These are phyloP conservation scores for Papilio machaon DNA, from an alignment of 1,140 invertebrate species.

Conservation along the genomic window DNA sequence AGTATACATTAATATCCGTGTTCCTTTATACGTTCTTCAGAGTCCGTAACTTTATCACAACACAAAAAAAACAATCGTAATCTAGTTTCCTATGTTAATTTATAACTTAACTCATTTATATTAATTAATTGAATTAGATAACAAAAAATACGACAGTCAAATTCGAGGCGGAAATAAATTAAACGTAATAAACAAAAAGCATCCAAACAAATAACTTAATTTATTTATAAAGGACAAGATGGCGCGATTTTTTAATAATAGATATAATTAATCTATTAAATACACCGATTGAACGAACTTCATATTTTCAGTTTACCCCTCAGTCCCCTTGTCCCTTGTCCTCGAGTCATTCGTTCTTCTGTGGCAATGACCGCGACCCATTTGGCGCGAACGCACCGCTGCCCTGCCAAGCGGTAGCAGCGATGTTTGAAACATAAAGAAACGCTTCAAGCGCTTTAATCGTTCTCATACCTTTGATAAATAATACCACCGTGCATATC, in stretches of 20 bases:
- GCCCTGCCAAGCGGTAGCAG: constrained; percentile 39
- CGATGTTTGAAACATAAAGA: constrained; percentile 34
- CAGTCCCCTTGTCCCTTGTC: constrained; percentile 6
- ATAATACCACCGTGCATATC: constrained; percentile 15
- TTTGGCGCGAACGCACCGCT: constrained; percentile 35
- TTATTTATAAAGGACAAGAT: neutral
- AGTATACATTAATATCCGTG: too few relatives aligned
- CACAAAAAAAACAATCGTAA: too few relatives aligned
- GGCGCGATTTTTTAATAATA: neutral
- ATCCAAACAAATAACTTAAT: too few relatives aligned
- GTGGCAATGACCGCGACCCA: constrained; percentile 40
- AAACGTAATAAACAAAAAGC: too few relatives aligned
- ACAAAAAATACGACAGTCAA: too few relatives aligned
- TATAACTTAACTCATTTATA: too few relatives aligned
- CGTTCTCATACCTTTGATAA: constrained; percentile 35
- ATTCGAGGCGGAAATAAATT: too few relatives aligned
- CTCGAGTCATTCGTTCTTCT: constrained; percentile 28
- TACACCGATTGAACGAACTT: constrained; percentile 9
- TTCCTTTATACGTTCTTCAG: too few relatives aligned
- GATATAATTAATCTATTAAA: neutral
- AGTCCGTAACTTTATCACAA: too few relatives aligned
- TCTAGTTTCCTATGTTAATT: too few relatives aligned
- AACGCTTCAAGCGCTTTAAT: constrained; percentile 38
- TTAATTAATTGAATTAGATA: too few relatives aligned
- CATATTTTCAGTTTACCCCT: constrained; percentile 20